These are phyloP conservation scores for Gymnocheta viridis DNA, from an alignment of 2,888 invertebrate genomes.

Conservation along the genomic window DNA sequence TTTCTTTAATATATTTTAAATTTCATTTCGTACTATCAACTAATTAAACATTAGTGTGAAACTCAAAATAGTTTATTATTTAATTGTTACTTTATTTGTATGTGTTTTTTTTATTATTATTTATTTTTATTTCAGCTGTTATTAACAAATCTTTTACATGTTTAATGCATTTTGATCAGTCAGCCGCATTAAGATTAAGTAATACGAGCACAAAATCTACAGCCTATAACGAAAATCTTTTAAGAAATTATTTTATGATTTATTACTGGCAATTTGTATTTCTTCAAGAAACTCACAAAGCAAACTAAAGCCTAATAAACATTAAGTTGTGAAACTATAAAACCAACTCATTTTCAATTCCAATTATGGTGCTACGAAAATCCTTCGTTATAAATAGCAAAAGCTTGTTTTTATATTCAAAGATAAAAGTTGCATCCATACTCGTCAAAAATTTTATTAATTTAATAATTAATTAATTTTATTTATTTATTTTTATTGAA, in stretches of 20 bases:
- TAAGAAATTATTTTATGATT: constrained; percentile 54
- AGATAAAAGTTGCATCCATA: too few relatives aligned
- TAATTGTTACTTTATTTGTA: constrained; percentile 23
- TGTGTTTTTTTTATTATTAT: neutral
- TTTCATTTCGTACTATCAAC: constrained; percentile 34
- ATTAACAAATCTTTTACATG: constrained; percentile 62
- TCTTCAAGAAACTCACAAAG: neutral
- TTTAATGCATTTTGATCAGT: constrained; percentile 63
- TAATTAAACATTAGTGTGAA: constrained; percentile 52
- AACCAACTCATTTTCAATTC: neutral
- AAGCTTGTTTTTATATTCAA: too few relatives aligned
- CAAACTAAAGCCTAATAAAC: neutral
- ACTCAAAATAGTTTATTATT: constrained; percentile 46
- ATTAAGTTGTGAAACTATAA: neutral
- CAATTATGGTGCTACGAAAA: neutral
- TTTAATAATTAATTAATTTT: too few relatives aligned
- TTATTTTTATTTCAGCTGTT: constrained; percentile 49
- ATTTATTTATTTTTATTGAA: too few relatives aligned
- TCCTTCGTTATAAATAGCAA: too few relatives aligned
- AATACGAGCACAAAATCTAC: constrained; percentile 47
- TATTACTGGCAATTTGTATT: constrained; percentile 6
- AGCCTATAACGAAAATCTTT: constrained; percentile 55
- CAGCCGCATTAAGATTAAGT: constrained; percentile 64
- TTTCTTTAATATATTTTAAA: constrained; percentile 20
- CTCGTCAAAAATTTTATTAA: too few relatives aligned